phyloP scores from a whole-genome alignment of 2,888 invertebrate species.

The Chymomyza amoena region DNA sequence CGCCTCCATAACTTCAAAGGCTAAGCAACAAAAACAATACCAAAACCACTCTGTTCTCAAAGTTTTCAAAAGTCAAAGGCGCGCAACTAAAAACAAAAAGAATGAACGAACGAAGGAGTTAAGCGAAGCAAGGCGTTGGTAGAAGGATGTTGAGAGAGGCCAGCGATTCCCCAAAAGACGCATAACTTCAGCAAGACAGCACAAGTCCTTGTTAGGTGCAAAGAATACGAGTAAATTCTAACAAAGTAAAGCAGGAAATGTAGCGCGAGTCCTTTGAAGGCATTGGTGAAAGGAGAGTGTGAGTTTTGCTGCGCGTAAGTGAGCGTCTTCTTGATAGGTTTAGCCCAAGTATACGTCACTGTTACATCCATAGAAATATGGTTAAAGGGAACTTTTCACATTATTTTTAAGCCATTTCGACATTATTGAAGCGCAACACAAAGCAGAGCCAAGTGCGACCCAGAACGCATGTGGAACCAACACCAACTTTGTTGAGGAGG shows the following conservation, averaged over 20 bases:
- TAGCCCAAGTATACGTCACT: conserved; percentile 17
- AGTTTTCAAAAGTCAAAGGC: conserved; percentile 67
- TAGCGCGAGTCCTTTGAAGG: conserved; percentile 25
- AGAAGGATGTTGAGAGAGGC: neutral
- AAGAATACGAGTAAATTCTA: conserved; percentile 58
- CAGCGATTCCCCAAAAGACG: conserved; percentile 67
- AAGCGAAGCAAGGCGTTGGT: neutral
- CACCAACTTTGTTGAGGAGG: conserved; percentile 43
- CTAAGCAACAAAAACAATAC: conserved; percentile 18
- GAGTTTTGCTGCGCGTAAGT: neutral
- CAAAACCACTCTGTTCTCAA: conserved; percentile 51
- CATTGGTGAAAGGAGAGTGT: neutral
- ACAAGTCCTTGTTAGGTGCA: conserved; percentile 19
- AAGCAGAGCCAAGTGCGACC: conserved; percentile 69
- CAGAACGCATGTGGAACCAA: conserved; percentile 41
- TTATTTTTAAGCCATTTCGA: conserved; percentile 74
- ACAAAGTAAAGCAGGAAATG: conserved; percentile 39
- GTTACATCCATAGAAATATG: conserved; percentile 44
- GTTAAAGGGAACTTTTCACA: conserved; percentile 71
- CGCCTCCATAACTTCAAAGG: conserved; percentile 53
- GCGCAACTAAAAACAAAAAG: conserved; percentile 47
- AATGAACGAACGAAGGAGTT: conserved; percentile 1
- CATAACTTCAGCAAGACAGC: conserved; percentile 55
- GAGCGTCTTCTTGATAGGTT: neutral
- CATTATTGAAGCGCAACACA: conserved; percentile 73